Evolutionary conservation across 2,797 vertebrate genomes (phyloP).

Genomic region (Falco biarmicus): DNA sequence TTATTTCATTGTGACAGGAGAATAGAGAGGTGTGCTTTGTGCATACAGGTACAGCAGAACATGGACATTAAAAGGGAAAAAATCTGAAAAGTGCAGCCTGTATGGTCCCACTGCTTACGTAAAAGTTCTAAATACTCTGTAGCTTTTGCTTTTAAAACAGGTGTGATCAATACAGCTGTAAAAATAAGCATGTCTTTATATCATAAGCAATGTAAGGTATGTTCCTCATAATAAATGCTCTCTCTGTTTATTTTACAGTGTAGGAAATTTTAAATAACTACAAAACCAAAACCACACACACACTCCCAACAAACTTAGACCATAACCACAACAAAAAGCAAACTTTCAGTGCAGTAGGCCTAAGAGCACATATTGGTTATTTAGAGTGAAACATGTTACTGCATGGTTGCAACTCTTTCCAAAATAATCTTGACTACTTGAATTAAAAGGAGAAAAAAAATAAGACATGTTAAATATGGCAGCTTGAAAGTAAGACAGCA

Average conservation of each 20-base stretch:
- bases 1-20: background rate
- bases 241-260: background rate
- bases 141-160: background rate
- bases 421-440: background rate
- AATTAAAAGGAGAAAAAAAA: background rate
- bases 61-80: background rate
- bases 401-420: background rate
- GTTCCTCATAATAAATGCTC: background rate
- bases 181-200: background rate
- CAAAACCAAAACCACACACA: background rate
- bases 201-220: background rate
- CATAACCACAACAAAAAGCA: background rate
- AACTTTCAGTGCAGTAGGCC: background rate
- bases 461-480: background rate
- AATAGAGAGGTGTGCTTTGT: background rate
- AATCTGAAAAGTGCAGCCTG: background rate
- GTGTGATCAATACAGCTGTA: background rate
- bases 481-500: background rate
- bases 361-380: background rate
- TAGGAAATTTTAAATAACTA: background rate
- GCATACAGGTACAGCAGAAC: background rate
- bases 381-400: background rate
- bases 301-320: fast-evolving
- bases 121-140: background rate
- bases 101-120: background rate